These are phyloP conservation scores for Drosophila navojoa DNA, from an alignment of 1,140 invertebrate species.

Conservation along the genomic window DNA sequence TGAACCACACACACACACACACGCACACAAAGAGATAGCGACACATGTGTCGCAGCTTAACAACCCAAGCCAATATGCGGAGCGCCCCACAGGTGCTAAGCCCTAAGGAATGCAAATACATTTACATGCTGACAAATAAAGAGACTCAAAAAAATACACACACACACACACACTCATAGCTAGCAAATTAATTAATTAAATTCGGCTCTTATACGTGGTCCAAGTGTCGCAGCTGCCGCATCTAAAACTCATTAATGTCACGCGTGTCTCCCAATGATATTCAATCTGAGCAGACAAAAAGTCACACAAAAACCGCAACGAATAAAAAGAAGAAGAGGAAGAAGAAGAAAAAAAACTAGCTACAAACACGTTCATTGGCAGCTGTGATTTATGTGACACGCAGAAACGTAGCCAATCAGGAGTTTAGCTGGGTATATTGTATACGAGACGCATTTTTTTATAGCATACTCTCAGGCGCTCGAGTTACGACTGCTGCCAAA, in stretches of 20 bases:
- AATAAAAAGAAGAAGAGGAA: too few relatives aligned
- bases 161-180: slow-evolving; percentile 56
- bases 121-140: slow-evolving; percentile 28
- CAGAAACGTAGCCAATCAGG: neutral
- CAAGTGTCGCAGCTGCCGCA: slow-evolving; percentile 71
- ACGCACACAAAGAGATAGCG: slow-evolving; percentile 32
- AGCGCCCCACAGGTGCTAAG: slow-evolving; percentile 33
- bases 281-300: slow-evolving; percentile 19
- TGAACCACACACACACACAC: slow-evolving; percentile 26
- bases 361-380: slow-evolving; percentile 56
- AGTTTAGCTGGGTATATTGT: neutral
- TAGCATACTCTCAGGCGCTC: neutral
- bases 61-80: slow-evolving; percentile 7
- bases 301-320: neutral
- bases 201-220: slow-evolving; percentile 48
- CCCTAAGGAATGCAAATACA: slow-evolving; percentile 38
- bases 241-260: slow-evolving; percentile 65
- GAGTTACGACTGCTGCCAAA: neutral
- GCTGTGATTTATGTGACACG: slow-evolving; percentile 60
- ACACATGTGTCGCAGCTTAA: slow-evolving; percentile 44
- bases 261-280: slow-evolving; percentile 17
- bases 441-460: neutral
- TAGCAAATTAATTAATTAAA: slow-evolving; percentile 79
- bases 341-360: slow-evolving; percentile 6
- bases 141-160: neutral